Conservation (phyloP, 2,113 vertebrate genomes). For the Motacilla tschutschensis region DNA sequence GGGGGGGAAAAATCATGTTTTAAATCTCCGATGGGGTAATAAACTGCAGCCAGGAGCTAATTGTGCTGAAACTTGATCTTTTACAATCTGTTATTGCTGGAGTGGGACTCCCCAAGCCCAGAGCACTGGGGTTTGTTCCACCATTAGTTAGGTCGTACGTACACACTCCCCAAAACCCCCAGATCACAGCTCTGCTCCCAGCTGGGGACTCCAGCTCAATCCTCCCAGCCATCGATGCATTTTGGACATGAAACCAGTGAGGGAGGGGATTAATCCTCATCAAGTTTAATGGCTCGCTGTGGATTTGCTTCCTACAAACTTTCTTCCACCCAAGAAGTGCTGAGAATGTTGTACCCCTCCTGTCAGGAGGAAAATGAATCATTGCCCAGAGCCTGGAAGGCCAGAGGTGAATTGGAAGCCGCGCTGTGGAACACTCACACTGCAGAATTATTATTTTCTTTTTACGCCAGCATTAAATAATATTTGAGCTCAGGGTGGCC, state of each 20-base stretch:
- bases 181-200: slow-evolving; percentile 71
- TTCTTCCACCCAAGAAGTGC: slow-evolving; percentile 77
- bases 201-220: slow-evolving; percentile 63
- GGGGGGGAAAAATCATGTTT: slow-evolving; percentile 65
- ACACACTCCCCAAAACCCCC: slow-evolving; percentile 61
- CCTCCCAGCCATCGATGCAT: slow-evolving; percentile 71
- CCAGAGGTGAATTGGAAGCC: slow-evolving; percentile 63
- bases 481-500: slow-evolving; percentile 50
- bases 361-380: slow-evolving; percentile 75
- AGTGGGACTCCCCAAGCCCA: slow-evolving; percentile 72
- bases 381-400: slow-evolving; percentile 66
- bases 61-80: slow-evolving; percentile 83
- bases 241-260: slow-evolving; percentile 65
- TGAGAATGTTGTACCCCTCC: slow-evolving; percentile 58
- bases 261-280: slow-evolving; percentile 78
- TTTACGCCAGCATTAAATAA: slow-evolving; percentile 62
- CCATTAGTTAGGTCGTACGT: slow-evolving; percentile 71
- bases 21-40: slow-evolving; percentile 81
- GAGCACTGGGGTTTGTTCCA: slow-evolving; percentile 73
- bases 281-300: slow-evolving; percentile 74
- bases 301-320: slow-evolving; percentile 70
- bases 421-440: slow-evolving; percentile 59
- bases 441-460: slow-evolving; percentile 66
- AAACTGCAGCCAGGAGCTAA: slow-evolving; percentile 82
- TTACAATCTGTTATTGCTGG: slow-evolving; percentile 80